phyloP scores from a whole-genome alignment of 2,888 invertebrate genomes.

The Euproctis similis region DNA sequence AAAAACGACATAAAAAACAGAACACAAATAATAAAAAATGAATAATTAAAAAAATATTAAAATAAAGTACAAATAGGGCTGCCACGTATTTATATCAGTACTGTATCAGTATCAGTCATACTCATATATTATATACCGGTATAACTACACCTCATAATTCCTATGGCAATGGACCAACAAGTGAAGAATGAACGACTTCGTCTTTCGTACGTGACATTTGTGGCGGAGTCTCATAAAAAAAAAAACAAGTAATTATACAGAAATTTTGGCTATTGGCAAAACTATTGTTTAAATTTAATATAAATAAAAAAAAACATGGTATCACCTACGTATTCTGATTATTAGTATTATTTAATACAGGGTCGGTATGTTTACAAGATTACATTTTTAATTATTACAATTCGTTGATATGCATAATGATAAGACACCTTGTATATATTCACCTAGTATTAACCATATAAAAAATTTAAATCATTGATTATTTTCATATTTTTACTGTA shows the following conservation, averaged over 20 bases:
- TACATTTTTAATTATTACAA: conserved; percentile 47
- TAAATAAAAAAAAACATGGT: conserved; percentile 4
- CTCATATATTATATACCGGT: no score
- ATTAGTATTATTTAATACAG: conserved; percentile 11
- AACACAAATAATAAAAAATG: conserved; percentile 8
- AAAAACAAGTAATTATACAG: no score
- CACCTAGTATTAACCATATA: conserved; percentile 56
- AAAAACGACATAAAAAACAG: conserved; percentile 12
- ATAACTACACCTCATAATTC: no score
- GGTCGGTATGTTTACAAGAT: conserved; percentile 22
- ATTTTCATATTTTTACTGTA: conserved; percentile 39
- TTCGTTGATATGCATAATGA: conserved; percentile 75
- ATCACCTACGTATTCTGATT: conserved; percentile 6
- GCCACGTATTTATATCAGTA: no score
- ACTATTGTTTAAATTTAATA: no score
- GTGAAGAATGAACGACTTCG: no score
- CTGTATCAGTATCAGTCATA: no score
- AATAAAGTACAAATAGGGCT: background rate
- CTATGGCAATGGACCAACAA: no score
- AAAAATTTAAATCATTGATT: conserved; percentile 45
- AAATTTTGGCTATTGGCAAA: no score
- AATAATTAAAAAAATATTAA: conserved; percentile 1
- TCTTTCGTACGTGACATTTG: no score
- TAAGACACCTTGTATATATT: conserved; percentile 74
- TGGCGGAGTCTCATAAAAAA: no score